Conservation (phyloP, 2,888 invertebrate genomes). For the Hymenopus coronatus region DNA sequence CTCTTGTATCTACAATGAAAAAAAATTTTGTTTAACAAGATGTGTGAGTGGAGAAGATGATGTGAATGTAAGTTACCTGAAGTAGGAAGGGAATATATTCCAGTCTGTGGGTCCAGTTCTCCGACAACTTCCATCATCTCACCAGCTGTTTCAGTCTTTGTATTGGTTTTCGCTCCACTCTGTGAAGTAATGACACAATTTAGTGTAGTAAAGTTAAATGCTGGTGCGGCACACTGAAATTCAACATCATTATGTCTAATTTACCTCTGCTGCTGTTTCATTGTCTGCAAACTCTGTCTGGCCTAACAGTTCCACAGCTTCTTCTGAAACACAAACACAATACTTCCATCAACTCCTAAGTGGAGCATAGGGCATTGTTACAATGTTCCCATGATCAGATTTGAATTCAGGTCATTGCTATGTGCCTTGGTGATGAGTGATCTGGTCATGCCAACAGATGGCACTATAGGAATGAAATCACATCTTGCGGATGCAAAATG, state of each 20-base stretch:
- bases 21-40: background rate
- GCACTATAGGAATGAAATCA: too few species aligned
- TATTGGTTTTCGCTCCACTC: background rate
- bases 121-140: slow-evolving; percentile 33
- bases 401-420: too few species aligned
- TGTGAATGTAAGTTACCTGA: background rate
- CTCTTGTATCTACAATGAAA: too few species aligned
- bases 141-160: background rate
- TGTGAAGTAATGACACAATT: background rate
- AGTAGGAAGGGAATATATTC: slow-evolving; percentile 35
- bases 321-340: slow-evolving; percentile 44
- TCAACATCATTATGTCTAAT: too few species aligned
- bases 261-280: slow-evolving; percentile 41
- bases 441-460: too few species aligned
- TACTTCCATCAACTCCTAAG: too few species aligned
- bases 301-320: slow-evolving; percentile 48
- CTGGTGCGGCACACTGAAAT: too few species aligned
- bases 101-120: slow-evolving; percentile 40
- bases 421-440: too few species aligned
- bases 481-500: too few species aligned
- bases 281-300: slow-evolving; percentile 25
- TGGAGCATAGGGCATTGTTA: too few species aligned
- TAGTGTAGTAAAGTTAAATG: too few species aligned
- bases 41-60: background rate
- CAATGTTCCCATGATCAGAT: too few species aligned